Evolutionary conservation across 2,113 vertebrate species (phyloP), one percentile per base, ranked within the genome.

Genomic region (Halcyon malimbica): DNA sequence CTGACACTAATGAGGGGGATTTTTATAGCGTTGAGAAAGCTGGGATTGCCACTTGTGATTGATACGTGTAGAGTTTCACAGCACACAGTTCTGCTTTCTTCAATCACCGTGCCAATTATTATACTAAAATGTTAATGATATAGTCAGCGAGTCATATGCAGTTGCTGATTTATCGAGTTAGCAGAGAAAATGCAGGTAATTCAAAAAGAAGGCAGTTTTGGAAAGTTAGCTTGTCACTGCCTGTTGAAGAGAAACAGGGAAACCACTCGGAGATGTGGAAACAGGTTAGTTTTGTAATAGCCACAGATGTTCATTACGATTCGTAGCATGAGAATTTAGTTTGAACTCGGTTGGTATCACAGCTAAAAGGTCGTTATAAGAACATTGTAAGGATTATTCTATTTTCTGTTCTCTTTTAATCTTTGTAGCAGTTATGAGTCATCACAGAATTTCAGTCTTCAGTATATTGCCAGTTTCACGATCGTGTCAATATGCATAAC

Each of bases 101-200:
- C 97, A 88, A 53, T 88, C 96, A 80, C 83, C 65, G 42, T 92
- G 71, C 78, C 90, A 97, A 90, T 95, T 92, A 93, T 89, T 70
- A 41, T 64, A 91, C 94, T 92, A 94, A 97, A 97, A 96, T 75
- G 95, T 95, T 96, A 94, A 94, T 48, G 83, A 84, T 70, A 54
- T 53, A 88, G 73, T 81, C 46, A 90, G 63, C 57, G 73, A 96
- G 33, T 77, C 64, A 63, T 64, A 91, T 83, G 46, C 57, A 60
- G 39, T 53, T 65, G 73, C 57, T 93, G 75, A 76, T 96, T 95
- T 95, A 59, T 92, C 53, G 74, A 51, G 78, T 85, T 78, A 84
- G 89, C 33, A 76, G 84, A 64, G 77, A 62, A 95, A 94, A 93
- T 75, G 54, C 70, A 93, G 94, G 93, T 96, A 90, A 75, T 86